Base-by-base conservation (phyloP, 2,888 invertebrate genomes). In the Cephalotes varians region DNA sequence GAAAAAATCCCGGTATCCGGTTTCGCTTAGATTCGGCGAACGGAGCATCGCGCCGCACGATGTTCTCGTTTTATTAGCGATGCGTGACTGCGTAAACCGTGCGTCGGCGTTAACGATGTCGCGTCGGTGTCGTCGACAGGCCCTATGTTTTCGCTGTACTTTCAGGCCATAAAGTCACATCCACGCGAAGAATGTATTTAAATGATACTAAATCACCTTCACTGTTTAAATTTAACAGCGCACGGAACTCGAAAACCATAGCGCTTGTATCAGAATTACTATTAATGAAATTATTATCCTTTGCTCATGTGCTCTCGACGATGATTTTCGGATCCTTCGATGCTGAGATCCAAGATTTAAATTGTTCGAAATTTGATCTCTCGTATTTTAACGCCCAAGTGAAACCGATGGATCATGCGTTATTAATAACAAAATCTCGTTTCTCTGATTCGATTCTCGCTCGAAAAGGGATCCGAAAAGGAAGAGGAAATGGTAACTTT, bases 71-170 rank as follows among this genome's bases (percentile, higher is more conserved):
- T 82, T 90, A 83, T 89, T 91, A 92, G 88, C 91, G 91, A 87
- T 90, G 92, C 93, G 93, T 92, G 93, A 92, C 93, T 91, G 91
- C 91, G 91, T 91, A 93, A 90, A 93, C 89, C 88, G 87, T 85
- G 82, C 31, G 64, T 76, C 54, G 76, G 79, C 85, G 91, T 91
- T 93, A 93, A 93, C 92, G 87, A 89, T 89, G 87, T 86, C 85
- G 84, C 88, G 87, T 84, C 73, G 34, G 37, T 86, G 86, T 76
- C 88, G 76, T 51, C 67, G 65, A 76, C 74, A 64, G 77, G 85
- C 73, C 82, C 69, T 56, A 85, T 65, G 83, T 86, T 86, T 83
- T 85, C 87, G 34, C 74, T 82, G 79, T 82, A 84, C 74, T 87
- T 87, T 85, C 65, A 64, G 82, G 18, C 69, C 83, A 83, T 87